Evolutionary conservation across 2,888 invertebrate species (phyloP), one percentile per base, ranked within the genome.

Genomic region (Drosophila phalerata): DNA sequence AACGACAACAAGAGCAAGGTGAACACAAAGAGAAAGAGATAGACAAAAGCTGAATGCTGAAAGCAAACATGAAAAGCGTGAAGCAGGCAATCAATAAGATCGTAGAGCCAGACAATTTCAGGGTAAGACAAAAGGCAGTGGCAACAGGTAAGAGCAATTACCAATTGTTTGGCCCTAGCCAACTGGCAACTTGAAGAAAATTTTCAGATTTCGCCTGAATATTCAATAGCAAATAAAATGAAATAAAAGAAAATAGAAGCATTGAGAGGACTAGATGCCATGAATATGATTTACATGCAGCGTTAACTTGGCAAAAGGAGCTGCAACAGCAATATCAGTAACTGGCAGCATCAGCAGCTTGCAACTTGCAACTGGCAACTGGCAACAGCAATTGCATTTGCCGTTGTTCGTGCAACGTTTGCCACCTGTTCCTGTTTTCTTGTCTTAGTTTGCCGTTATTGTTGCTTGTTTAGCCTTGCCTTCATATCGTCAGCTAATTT

Each of bases 401-500:
- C 86, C 86, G 85, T 81, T 85, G 85, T 65, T 88, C 84, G 86
- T 84, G 81, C 81, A 68, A 85, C 87, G 85, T 84, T 88, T 79
- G 89, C 89, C 86, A 86, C 86, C 86, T 86, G 86, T 85, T 84
- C 73, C 88, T 86, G 88, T 73, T 72, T 45, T 48, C 60, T 68
- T 43, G 83, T 74, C 85, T 88, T 84, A 71, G 84, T 85, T 80
- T 88, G 81, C 85, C 88, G 86, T 85, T 88, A 88, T 88, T 85
- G 84, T 88, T 86, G 84, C 86, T 70, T 63, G 75, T 65, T 69
- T 80, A 71, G 83, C 80, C 73, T 75, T 72, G 67, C 75, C 88
- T 88, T 85, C 81, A 88, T 85, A 88, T 85, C 88, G 85, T 85
- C 88, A 85, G 85, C 85, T 85, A 85, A 85, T 85, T 85, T 85